These are phyloP conservation scores for Piprites chloris DNA, from an alignment of 2,113 vertebrate species.

Conservation along the genomic window DNA sequence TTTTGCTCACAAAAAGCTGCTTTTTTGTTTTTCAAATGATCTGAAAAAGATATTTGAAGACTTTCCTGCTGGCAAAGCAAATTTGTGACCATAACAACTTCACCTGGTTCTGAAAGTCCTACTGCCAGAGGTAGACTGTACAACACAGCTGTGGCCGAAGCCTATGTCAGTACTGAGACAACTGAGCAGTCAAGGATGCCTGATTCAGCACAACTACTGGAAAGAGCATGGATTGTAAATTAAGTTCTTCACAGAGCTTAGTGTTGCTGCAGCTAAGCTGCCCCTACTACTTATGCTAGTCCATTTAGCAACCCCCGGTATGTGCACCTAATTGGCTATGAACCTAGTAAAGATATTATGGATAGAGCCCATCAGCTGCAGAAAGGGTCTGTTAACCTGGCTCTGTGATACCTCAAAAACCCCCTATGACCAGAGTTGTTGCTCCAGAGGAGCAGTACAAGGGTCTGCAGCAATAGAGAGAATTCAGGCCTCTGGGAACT, in stretches of 20 bases:
- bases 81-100: not conserved
- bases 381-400: not conserved
- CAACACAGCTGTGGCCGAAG: not conserved
- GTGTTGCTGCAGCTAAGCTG: not conserved
- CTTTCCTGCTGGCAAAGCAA: not conserved
- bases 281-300: not conserved
- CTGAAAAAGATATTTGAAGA: not conserved
- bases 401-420: not conserved
- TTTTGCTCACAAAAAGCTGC: not conserved
- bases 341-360: not conserved
- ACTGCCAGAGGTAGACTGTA: not conserved
- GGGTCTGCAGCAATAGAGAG: not conserved
- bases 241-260: not conserved
- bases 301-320: not conserved
- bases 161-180: not conserved
- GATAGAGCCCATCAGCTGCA: not conserved
- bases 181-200: not conserved
- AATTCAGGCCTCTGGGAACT: not conserved
- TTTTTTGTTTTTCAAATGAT: conserved; percentile 3
- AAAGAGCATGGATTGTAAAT: not conserved
- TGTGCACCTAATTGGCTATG: not conserved
- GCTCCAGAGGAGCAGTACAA: not conserved
- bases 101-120: not conserved
- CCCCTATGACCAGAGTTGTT: not conserved
- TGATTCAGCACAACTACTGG: not conserved